Percentiles rank a stretch among this genome's conserved stretches.
Conservation (phyloP, 2,888 invertebrate species). For the Nomada flava region DNA sequence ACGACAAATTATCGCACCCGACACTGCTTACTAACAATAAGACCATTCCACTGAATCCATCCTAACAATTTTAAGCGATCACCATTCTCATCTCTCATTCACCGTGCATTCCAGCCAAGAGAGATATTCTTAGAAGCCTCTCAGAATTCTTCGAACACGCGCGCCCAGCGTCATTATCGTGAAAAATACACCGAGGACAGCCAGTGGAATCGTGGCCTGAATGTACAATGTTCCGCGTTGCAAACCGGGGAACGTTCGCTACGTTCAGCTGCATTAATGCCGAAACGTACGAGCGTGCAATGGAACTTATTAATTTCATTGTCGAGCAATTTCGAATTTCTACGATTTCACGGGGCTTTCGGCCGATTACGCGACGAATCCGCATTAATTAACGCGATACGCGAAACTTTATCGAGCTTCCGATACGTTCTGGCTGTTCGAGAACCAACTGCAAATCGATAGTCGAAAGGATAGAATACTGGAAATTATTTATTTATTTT, state of each 20-base stretch:
- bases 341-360: slow-evolving; percentile 45
- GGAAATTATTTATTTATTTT: too few relatives aligned
- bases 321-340: slow-evolving; percentile 36
- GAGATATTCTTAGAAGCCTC: not conserved
- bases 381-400: slow-evolving; percentile 52
- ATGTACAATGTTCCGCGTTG: slow-evolving; percentile 10
- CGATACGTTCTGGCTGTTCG: not conserved
- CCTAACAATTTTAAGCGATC: not conserved
- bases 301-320: slow-evolving; percentile 55
- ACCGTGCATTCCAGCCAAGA: not conserved
- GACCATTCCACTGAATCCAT: not conserved
- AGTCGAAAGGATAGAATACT: not conserved
- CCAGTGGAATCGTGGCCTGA: slow-evolving; percentile 12
- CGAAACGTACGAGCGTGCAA: slow-evolving; percentile 13
- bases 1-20: not conserved
- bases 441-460: not conserved
- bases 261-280: slow-evolving; percentile 37
- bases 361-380: slow-evolving; percentile 47
- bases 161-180: not conserved
- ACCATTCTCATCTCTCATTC: slow-evolving; percentile 11
- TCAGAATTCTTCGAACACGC: slow-evolving; percentile 7
- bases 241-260: not conserved
- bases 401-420: slow-evolving; percentile 5
- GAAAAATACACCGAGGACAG: slow-evolving; percentile 34
- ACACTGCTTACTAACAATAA: not conserved